Evolutionary conservation across 2,888 invertebrate genomes (phyloP).

Genomic region (Epinotia demarniana): DNA sequence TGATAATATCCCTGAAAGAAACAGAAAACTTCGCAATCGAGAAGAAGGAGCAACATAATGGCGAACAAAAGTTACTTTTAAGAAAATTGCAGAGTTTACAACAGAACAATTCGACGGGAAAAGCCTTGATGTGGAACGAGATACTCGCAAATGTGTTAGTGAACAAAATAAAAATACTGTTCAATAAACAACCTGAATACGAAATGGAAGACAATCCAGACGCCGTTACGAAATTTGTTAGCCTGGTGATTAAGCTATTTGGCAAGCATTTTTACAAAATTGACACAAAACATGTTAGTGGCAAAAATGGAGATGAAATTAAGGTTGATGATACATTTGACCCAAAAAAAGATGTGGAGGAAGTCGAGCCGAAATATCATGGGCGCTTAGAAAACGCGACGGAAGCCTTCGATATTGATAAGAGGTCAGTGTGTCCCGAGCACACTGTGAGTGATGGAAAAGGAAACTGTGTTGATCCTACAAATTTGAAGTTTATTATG

Average conservation of each 20-base stretch:
- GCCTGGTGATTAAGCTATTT: conserved; percentile 62
- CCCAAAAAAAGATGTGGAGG: conserved; percentile 70
- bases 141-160: conserved; percentile 72
- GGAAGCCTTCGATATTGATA: conserved; percentile 24
- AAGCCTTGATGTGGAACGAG: conserved; percentile 71
- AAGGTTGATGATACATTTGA: conserved; percentile 49
- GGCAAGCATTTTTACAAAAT: conserved; percentile 66
- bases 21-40: conserved; percentile 58
- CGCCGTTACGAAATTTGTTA: conserved; percentile 59
- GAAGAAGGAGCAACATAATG: conserved; percentile 55
- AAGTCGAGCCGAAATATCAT: conserved; percentile 68
- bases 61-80: conserved; percentile 67
- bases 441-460: conserved; percentile 58
- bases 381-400: conserved; percentile 51
- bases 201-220: conserved; percentile 50
- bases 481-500: conserved; percentile 64
- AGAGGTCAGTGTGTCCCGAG: conserved; percentile 56
- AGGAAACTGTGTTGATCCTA: conserved; percentile 59
- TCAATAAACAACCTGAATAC: conserved; percentile 54
- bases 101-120: conserved; percentile 52
- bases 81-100: conserved; percentile 72
- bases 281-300: conserved; percentile 20
- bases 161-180: conserved; percentile 69
- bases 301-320: conserved; percentile 47
- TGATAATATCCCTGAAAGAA: conserved; percentile 63